Percentiles rank a stretch among this genome's conserved stretches.
These are phyloP conservation scores for Eriocheir sinensis DNA, from an alignment of 1,140 invertebrate genomes.

Conservation along the genomic window DNA sequence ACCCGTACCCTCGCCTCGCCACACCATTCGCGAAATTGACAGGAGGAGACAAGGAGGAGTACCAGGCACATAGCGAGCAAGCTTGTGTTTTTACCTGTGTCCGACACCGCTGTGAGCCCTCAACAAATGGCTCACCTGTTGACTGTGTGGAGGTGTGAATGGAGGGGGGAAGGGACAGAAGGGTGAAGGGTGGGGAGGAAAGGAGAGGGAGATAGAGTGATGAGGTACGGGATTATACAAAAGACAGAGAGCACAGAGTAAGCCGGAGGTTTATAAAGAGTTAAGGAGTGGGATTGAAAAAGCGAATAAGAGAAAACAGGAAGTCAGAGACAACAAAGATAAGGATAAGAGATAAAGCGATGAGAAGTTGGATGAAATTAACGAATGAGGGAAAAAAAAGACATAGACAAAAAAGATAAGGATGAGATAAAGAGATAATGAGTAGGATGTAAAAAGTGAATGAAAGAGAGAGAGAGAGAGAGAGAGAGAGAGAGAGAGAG, in stretches of 20 bases:
- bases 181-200: not conserved
- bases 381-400: too few relatives aligned
- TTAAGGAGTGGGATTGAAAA: too few relatives aligned
- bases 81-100: not conserved
- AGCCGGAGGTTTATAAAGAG: too few relatives aligned
- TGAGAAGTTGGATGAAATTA: too few relatives aligned
- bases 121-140: not conserved
- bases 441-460: not conserved
- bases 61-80: not conserved
- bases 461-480: not conserved
- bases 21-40: not conserved
- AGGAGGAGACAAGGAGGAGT: not conserved
- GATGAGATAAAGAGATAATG: too few relatives aligned
- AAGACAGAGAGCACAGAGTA: too few relatives aligned
- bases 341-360: too few relatives aligned
- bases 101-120: not conserved
- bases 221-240: too few relatives aligned
- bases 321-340: too few relatives aligned
- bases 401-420: too few relatives aligned
- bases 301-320: too few relatives aligned
- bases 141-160: not conserved
- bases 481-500: constrained; percentile 26
- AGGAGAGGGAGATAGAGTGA: not conserved
- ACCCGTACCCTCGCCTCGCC: not conserved
- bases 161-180: not conserved